Conservation (phyloP, 2,113 vertebrate genomes). For the Tetraodon nigroviridis region DNA sequence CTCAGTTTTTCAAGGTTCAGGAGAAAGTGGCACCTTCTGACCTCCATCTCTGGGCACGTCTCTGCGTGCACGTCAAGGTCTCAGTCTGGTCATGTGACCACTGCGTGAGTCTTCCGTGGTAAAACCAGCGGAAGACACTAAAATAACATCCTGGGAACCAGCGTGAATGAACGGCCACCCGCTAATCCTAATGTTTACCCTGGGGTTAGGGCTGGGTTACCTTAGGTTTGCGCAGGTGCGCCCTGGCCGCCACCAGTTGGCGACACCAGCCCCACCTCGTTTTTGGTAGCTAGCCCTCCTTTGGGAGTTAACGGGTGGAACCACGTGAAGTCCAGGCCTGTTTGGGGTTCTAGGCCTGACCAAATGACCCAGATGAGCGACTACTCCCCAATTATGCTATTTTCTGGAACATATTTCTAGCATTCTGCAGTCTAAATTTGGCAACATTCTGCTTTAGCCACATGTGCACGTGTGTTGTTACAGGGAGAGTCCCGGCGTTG, state of each 20-base stretch:
- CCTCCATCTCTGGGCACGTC: too few relatives aligned
- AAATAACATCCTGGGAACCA: neutral
- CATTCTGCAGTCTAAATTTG: conserved; percentile 50
- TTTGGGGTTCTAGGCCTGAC: neutral
- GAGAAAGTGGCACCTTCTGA: neutral
- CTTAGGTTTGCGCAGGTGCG: too few relatives aligned
- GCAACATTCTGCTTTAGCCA: conserved; percentile 39
- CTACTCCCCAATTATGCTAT: conserved; percentile 54
- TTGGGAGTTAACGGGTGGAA: too few relatives aligned
- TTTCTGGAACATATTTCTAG: conserved; percentile 34
- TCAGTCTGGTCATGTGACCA: conserved; percentile 49
- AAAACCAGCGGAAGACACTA: neutral
- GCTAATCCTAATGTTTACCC: too few relatives aligned
- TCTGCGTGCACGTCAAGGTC: neutral
- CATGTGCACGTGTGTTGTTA: conserved; percentile 20
- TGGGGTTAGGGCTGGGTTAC: too few relatives aligned
- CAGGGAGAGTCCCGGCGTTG: conserved; percentile 37
- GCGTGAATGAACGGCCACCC: too few relatives aligned
- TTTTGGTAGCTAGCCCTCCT: too few relatives aligned
- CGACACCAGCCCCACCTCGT: too few relatives aligned
- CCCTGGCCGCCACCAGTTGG: too few relatives aligned
- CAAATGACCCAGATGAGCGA: conserved; percentile 39
- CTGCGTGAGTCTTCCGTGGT: conserved; percentile 43
- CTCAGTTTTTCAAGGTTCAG: neutral
- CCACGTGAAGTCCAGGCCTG: too few relatives aligned